Percentiles rank a stretch among this genome's conserved stretches.
phyloP scores from a whole-genome alignment of 2,113 vertebrate species.

The Collichthys lucidus region DNA sequence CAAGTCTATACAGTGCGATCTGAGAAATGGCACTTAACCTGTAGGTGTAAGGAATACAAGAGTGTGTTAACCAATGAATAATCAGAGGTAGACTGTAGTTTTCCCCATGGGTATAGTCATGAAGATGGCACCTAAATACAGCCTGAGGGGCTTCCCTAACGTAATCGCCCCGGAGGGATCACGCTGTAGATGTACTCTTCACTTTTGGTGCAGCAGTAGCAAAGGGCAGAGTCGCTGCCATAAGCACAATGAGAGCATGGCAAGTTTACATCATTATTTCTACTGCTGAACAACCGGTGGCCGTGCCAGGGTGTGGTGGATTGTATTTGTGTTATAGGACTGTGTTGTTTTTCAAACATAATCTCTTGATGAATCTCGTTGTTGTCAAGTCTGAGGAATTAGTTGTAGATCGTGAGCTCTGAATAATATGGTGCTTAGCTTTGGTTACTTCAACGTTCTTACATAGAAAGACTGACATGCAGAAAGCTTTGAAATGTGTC shows the following conservation, averaged over 20 bases:
- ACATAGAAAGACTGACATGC: too few relatives aligned
- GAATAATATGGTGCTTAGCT: too few relatives aligned
- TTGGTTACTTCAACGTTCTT: too few relatives aligned
- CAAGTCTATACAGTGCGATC: too few relatives aligned
- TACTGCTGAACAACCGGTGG: neutral
- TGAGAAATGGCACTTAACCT: neutral
- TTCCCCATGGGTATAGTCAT: conserved; percentile 18
- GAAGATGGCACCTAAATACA: conserved; percentile 37
- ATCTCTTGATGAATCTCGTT: too few relatives aligned
- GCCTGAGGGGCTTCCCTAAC: conserved; percentile 36
- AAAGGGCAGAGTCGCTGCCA: conserved; percentile 4
- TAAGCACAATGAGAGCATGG: too few relatives aligned
- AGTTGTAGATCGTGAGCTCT: neutral
- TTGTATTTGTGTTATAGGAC: neutral
- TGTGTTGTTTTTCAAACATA: neutral
- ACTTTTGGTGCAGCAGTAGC: conserved; percentile 14
- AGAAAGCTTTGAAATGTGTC: too few relatives aligned
- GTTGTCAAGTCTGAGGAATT: neutral
- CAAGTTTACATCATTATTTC: neutral
- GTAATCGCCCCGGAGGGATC: conserved; percentile 25
- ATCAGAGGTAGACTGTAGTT: conserved; percentile 32
- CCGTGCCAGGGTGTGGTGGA: neutral
- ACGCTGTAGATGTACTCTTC: neutral
- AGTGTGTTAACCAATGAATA: conserved; percentile 25
- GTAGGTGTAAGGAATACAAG: neutral